phyloP scores from a whole-genome alignment of 2,113 vertebrate genomes.

The Amphiprion percula region DNA sequence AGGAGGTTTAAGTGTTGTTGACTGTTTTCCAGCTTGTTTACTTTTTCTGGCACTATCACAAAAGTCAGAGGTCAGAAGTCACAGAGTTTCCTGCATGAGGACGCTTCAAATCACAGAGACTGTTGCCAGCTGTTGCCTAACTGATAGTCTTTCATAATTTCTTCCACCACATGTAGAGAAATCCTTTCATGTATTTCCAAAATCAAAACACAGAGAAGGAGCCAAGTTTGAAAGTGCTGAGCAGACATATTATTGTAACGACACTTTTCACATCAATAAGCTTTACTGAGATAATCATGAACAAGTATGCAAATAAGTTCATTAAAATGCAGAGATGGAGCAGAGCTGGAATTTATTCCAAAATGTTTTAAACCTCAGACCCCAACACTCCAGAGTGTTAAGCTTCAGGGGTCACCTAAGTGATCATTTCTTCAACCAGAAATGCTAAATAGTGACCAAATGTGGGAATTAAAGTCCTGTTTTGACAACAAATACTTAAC shows the following conservation, averaged over 20 bases:
- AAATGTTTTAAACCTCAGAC: conserved; percentile 23
- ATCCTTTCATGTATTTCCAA: conserved; percentile 57
- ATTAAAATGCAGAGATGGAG: conserved; percentile 55
- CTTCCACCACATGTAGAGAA: conserved; percentile 9
- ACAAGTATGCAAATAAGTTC: conserved; percentile 57
- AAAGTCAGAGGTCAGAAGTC: conserved; percentile 15
- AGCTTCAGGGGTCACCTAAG: conserved; percentile 7
- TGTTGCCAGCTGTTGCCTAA: conserved; percentile 13
- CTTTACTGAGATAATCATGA: conserved; percentile 60
- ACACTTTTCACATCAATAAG: conserved; percentile 62
- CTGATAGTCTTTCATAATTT: conserved; percentile 8
- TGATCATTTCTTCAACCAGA: neutral
- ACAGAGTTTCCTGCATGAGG: neutral
- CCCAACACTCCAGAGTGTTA: conserved; percentile 7
- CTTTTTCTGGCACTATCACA: neutral
- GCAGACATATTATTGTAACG: conserved; percentile 46
- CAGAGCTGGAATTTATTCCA: conserved; percentile 35
- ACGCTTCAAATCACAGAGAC: conserved; percentile 11
- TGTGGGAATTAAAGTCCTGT: neutral
- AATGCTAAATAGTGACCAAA: conserved; percentile 30
- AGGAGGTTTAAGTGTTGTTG: conserved; percentile 13
- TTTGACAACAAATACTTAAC: neutral
- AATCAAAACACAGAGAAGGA: conserved; percentile 35
- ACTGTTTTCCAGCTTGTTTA: neutral
- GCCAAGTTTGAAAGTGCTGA: conserved; percentile 66